Evolutionary conservation across 1,140 invertebrate species (phyloP).

Genomic region (Palaemon carinicauda): DNA sequence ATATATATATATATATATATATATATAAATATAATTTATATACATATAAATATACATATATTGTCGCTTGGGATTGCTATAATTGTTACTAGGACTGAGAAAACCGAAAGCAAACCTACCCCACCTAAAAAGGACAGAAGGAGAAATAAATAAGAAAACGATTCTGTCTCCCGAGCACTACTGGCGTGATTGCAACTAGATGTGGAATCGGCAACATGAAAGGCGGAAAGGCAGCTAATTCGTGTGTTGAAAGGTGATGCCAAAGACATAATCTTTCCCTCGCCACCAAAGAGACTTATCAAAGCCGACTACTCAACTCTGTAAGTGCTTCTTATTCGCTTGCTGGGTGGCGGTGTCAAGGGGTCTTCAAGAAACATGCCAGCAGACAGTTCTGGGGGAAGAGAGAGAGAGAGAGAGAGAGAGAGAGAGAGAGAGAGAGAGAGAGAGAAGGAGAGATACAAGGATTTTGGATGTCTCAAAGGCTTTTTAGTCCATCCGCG

Average conservation of each 20-base stretch:
- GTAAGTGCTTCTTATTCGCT: constrained; percentile 37
- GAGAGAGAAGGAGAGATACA: too few species aligned
- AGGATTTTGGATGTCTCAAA: too few species aligned
- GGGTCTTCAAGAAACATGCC: too few species aligned
- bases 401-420: neutral
- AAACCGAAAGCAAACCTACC: too few species aligned
- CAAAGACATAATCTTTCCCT: neutral
- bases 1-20: neutral
- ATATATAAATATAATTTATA: neutral
- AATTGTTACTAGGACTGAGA: neutral
- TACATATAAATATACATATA: too few species aligned
- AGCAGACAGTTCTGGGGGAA: neutral
- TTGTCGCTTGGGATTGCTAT: neutral
- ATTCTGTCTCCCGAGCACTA: neutral
- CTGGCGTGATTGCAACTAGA: neutral
- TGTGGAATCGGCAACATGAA: neutral
- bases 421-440: neutral
- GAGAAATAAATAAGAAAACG: too few species aligned
- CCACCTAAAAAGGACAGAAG: too few species aligned
- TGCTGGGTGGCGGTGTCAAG: neutral
- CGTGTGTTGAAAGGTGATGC: neutral
- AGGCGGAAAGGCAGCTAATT: neutral
- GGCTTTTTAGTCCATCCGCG: too few species aligned
- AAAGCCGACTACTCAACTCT: constrained; percentile 7
- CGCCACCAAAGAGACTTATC: neutral